Evolutionary conservation across 2,113 vertebrate genomes (phyloP).

Genomic region (Spheniscus mendiculus): DNA sequence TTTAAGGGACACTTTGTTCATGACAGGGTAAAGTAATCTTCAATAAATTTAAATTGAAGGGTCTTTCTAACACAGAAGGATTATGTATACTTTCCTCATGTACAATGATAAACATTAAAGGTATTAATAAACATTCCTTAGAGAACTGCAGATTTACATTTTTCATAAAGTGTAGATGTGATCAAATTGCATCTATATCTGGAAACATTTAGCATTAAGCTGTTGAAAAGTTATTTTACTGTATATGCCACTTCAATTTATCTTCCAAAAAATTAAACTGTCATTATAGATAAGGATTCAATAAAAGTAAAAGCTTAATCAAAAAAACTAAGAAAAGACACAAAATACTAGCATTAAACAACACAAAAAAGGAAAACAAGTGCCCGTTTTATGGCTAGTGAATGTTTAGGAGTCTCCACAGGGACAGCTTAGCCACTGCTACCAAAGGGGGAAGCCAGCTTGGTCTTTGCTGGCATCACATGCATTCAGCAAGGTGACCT

Average conservation of each 20-base stretch:
- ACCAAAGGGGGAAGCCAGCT: neutral
- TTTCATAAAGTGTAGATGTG: neutral
- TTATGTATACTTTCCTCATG: constrained; percentile 11
- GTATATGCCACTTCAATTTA: neutral
- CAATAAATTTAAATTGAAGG: constrained; percentile 53
- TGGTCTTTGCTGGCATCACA: neutral
- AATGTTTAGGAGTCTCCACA: neutral
- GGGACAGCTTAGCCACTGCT: neutral
- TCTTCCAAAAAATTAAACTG: neutral
- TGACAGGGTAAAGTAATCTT: constrained; percentile 53
- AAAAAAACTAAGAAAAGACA: neutral
- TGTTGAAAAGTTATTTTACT: neutral
- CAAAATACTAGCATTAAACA: neutral
- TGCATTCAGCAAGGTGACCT: neutral
- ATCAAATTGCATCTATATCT: neutral
- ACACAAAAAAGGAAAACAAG: neutral
- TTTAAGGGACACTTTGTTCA: constrained; percentile 48
- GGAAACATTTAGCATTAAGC: neutral
- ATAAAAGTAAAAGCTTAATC: neutral
- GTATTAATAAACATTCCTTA: constrained; percentile 14
- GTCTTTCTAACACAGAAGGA: constrained; percentile 15
- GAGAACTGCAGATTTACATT: neutral
- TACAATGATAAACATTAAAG: neutral
- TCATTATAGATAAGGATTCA: neutral
- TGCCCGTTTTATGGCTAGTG: neutral